Percentiles rank a stretch among this genome's conserved stretches.
These are phyloP conservation scores for Caloenas nicobarica DNA, from an alignment of 2,113 vertebrate species.

Conservation along the genomic window DNA sequence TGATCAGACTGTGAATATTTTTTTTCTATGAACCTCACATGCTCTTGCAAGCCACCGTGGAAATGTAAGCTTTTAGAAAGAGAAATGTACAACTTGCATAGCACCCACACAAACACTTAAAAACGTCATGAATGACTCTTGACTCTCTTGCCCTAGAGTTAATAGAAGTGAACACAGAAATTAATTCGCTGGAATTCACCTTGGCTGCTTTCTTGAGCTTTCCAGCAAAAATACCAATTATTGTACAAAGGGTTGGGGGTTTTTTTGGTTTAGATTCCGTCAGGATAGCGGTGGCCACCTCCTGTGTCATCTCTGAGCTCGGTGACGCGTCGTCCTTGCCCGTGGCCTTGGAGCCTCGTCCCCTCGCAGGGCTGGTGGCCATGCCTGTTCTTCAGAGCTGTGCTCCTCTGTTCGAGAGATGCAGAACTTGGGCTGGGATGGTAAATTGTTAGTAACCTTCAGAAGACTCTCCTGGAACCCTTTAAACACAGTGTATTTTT, in stretches of 20 bases:
- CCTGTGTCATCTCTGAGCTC: rapidly evolving
- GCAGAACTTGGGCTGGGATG: background rate
- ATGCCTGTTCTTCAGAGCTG: background rate
- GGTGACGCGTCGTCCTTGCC: background rate
- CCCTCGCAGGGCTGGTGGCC: background rate
- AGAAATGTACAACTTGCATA: background rate
- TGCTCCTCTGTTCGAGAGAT: background rate
- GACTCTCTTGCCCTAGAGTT: background rate
- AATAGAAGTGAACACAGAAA: background rate
- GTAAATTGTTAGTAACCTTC: background rate
- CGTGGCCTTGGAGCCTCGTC: background rate
- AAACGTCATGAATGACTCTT: background rate
- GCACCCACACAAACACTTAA: background rate
- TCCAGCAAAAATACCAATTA: background rate
- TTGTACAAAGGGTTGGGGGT: background rate
- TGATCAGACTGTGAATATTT: background rate
- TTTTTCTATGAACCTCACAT: background rate
- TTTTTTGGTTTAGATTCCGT: background rate
- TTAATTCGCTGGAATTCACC: background rate
- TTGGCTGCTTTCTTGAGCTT: background rate
- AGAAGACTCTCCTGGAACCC: background rate
- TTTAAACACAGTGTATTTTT: background rate
- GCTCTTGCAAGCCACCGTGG: background rate
- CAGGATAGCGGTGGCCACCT: background rate
- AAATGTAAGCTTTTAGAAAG: background rate